Percentiles rank a stretch among this genome's conserved stretches.
Evolutionary conservation across 92 coral and sea anemone genomes (phyloP).

Genomic region (Muricea muricata): DNA sequence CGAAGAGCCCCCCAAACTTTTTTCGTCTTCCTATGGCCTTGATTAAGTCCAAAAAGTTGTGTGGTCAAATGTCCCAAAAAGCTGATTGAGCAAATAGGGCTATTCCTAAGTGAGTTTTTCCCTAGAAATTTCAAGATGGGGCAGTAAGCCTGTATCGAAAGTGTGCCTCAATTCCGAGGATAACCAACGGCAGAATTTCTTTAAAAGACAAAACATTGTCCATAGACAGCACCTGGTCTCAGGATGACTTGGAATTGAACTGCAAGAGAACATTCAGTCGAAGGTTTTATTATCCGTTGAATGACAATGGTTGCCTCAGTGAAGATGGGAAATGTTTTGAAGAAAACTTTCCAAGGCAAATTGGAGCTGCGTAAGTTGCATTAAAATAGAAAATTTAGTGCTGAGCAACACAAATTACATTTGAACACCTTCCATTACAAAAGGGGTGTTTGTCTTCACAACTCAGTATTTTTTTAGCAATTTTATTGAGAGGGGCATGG

Average conservation of each 20-base stretch:
- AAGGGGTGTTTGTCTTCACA: too few species aligned
- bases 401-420: too few species aligned
- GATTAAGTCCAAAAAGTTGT: too few species aligned
- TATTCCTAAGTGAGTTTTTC: too few species aligned
- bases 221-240: slow-evolving; percentile 80
- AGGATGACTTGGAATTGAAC: slow-evolving; percentile 73
- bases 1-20: too few species aligned
- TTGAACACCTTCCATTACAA: too few species aligned
- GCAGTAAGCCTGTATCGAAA: slow-evolving; percentile 74
- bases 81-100: too few species aligned
- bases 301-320: slow-evolving; percentile 39
- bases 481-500: too few species aligned
- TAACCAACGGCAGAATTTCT: slow-evolving; percentile 59
- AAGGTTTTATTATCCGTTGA: slow-evolving; percentile 60
- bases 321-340: slow-evolving; percentile 29
- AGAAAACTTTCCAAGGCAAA: slow-evolving; percentile 71
- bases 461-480: too few species aligned
- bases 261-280: slow-evolving; percentile 68
- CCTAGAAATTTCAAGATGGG: slow-evolving; percentile 59
- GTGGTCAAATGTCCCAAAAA: too few species aligned
- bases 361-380: slow-evolving; percentile 73
- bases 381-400: neutral
- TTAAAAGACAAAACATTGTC: slow-evolving; percentile 9
- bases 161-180: slow-evolving; percentile 61
- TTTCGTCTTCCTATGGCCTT: too few species aligned